A percentile compares a stretch with the other conserved stretches of the same genome.
These are phyloP conservation scores for Anarhynchus alexandrinus DNA, from an alignment of 2,113 vertebrate species.

Conservation along the genomic window DNA sequence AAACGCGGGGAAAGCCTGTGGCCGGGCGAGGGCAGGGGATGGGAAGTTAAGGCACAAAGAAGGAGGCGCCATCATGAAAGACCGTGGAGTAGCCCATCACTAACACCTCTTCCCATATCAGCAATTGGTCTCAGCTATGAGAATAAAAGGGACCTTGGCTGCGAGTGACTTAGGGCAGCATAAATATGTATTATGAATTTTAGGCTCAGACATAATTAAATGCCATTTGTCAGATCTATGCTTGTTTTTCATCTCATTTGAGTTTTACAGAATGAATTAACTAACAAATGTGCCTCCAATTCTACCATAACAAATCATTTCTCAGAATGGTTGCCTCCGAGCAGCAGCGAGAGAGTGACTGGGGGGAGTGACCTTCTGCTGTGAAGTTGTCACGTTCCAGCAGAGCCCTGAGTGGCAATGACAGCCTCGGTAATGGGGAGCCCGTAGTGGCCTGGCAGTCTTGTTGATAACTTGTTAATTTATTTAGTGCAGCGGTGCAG, in stretches of 20 bases:
- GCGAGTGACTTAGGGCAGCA: constrained; percentile 53
- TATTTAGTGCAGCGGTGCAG: constrained; percentile 67
- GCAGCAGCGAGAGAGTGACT: constrained; percentile 8
- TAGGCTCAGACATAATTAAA: constrained; percentile 54
- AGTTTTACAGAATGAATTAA: constrained; percentile 50
- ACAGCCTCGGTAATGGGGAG: constrained; percentile 52
- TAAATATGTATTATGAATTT: constrained; percentile 54
- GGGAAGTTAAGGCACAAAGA: neutral
- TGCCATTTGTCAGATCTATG: constrained; percentile 46
- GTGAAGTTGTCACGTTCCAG: constrained; percentile 34
- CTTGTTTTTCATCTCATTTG: constrained; percentile 57
- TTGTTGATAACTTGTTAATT: constrained; percentile 57
- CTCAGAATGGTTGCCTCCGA: constrained; percentile 27
- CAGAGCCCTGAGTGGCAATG: constrained; percentile 47
- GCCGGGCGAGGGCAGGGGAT: neutral
- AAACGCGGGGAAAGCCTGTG: neutral
- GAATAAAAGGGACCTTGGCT: constrained; percentile 53
- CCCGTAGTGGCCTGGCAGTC: constrained; percentile 30
- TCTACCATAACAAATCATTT: constrained; percentile 58
- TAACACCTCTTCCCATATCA: neutral
- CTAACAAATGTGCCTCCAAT: constrained; percentile 50
- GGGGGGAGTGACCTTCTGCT: constrained; percentile 55
- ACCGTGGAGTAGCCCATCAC: neutral
- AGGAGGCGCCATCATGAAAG: neutral
- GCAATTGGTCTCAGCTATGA: constrained; percentile 10